phyloP scores from a whole-genome alignment of 1,140 invertebrate species.

The Macrocentrus cingulum region DNA sequence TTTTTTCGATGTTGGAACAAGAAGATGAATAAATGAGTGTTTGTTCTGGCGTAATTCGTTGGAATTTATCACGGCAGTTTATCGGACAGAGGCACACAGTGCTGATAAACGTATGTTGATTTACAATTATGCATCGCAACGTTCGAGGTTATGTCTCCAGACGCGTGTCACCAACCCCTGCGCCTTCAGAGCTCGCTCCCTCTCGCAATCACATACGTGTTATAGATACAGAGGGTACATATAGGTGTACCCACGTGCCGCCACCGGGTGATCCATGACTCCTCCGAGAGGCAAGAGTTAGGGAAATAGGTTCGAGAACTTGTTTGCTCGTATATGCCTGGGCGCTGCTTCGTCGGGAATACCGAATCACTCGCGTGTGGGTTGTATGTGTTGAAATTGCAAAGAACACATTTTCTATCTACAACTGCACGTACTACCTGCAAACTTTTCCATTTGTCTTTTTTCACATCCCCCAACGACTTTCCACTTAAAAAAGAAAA shows the following conservation, averaged over 20 bases:
- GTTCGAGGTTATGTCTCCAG: constrained; percentile 36
- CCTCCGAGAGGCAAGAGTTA: constrained; percentile 55
- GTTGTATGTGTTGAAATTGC: constrained; percentile 44
- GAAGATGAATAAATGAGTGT: neutral
- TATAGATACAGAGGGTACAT: neutral
- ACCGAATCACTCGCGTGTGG: constrained; percentile 41
- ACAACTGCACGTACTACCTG: neutral
- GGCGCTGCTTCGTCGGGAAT: constrained; percentile 48
- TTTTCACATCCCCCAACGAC: no score
- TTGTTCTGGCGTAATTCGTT: constrained; percentile 27
- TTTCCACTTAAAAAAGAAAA: no score
- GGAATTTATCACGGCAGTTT: constrained; percentile 52
- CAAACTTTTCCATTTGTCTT: no score
- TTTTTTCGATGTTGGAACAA: neutral
- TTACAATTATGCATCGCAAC: constrained; percentile 59
- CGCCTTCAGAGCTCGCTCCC: neutral
- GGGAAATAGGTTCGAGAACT: constrained; percentile 59
- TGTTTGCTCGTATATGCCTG: constrained; percentile 49
- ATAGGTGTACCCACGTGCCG: constrained; percentile 36
- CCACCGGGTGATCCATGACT: constrained; percentile 56
- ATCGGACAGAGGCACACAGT: constrained; percentile 51
- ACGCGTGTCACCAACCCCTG: neutral
- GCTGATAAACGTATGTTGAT: constrained; percentile 56
- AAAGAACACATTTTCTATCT: constrained; percentile 29
- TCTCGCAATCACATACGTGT: neutral